A percentile compares a stretch with the other conserved stretches of the same genome.
phyloP scores from a whole-genome alignment of 1,140 invertebrate genomes.

The Calephelis virginiensis region DNA sequence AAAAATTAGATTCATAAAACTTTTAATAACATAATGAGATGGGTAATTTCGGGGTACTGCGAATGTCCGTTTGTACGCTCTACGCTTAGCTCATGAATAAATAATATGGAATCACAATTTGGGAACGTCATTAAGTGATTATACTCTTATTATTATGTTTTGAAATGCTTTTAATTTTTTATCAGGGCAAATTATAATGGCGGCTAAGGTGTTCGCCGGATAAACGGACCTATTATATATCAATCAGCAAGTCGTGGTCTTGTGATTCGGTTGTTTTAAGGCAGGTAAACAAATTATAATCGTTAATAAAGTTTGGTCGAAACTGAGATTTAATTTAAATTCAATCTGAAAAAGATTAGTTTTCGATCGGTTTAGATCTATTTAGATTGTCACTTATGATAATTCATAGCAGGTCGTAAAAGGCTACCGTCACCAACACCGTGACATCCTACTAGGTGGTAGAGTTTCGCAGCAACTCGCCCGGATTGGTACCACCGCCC shows the following conservation, averaged over 20 bases:
- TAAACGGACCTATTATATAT: conserved; percentile 64
- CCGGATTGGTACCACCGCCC: too few species aligned
- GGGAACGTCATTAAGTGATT: conserved; percentile 71
- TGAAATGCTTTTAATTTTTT: conserved; percentile 77
- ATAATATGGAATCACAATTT: conserved; percentile 72
- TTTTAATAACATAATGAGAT: conserved; percentile 73
- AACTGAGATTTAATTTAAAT: neutral
- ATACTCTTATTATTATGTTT: conserved; percentile 72
- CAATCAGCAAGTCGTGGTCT: conserved; percentile 46
- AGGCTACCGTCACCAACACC: too few species aligned
- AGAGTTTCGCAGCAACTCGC: too few species aligned
- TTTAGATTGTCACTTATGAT: too few species aligned
- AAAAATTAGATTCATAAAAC: conserved; percentile 63
- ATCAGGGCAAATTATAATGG: conserved; percentile 67
- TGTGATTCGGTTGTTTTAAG: conserved; percentile 5
- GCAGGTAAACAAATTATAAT: conserved; percentile 4
- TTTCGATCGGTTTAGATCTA: too few species aligned
- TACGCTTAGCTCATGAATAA: conserved; percentile 63
- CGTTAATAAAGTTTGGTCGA: neutral
- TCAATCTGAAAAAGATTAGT: too few species aligned
- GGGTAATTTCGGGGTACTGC: conserved; percentile 61
- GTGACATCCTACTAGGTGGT: too few species aligned
- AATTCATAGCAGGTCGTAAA: too few species aligned
- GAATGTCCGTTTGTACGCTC: conserved; percentile 49
- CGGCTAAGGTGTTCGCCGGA: conserved; percentile 53